A percentile compares a stretch with the other conserved stretches of the same genome.
phyloP scores from a whole-genome alignment of 2,888 invertebrate genomes.

The Apotomis betuletana region DNA sequence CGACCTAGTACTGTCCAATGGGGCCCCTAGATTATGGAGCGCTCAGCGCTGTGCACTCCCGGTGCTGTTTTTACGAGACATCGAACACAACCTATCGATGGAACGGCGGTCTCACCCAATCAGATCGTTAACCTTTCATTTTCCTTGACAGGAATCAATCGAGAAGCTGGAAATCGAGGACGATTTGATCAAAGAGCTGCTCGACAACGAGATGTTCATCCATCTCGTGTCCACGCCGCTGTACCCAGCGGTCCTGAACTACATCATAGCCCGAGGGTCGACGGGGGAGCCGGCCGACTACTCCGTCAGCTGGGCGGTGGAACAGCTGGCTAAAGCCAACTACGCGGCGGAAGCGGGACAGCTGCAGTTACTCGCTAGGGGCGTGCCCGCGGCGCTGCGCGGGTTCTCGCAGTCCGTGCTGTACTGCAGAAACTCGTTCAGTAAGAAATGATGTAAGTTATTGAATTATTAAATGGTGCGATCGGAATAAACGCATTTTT shows the following conservation, averaged over 20 bases:
- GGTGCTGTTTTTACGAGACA: no score
- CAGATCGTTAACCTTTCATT: not conserved
- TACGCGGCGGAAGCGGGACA: conserved; percentile 73
- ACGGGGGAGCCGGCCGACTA: conserved; percentile 52
- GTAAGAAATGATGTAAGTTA: conserved; percentile 46
- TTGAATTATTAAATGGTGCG: conserved; percentile 40
- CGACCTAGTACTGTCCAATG: no score
- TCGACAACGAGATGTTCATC: conserved; percentile 68
- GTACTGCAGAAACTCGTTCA: conserved; percentile 60
- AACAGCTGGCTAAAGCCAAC: conserved; percentile 60
- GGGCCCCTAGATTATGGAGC: no score
- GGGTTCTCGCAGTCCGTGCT: conserved; percentile 69
- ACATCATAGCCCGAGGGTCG: conserved; percentile 57
- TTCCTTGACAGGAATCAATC: conserved; percentile 60
- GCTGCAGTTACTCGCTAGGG: conserved; percentile 59
- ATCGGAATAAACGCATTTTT: conserved; percentile 1
- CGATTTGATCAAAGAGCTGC: conserved; percentile 66
- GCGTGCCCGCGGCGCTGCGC: conserved; percentile 65
- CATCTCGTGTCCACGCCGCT: conserved; percentile 67
- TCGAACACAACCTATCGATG: no score
- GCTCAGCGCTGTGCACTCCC: no score
- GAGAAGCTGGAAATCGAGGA: conserved; percentile 62
- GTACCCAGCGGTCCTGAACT: conserved; percentile 63
- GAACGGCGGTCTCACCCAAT: no score
- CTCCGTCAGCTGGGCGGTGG: conserved; percentile 63